phyloP scores from a whole-genome alignment of 2,797 vertebrate genomes.

The Periparus ater region DNA sequence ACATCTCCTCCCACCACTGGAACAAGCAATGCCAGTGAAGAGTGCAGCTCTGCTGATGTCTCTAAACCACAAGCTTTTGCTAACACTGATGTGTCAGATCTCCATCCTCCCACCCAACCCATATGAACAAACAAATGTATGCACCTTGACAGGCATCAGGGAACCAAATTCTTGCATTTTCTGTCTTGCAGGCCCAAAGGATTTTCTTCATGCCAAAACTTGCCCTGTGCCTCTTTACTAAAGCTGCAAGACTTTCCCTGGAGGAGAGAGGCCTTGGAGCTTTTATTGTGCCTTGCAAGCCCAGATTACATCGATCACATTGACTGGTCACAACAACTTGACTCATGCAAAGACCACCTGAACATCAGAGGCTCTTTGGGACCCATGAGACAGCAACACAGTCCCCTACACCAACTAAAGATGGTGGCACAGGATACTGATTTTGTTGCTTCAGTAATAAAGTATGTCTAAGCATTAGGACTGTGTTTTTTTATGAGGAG shows the following conservation, averaged over 20 bases:
- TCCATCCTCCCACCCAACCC: neutral
- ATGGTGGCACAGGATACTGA: accelerated
- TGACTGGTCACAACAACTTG: neutral
- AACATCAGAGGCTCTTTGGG: neutral
- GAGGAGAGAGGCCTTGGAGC: neutral
- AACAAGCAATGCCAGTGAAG: neutral
- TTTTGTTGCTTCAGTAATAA: neutral
- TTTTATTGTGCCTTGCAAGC: neutral
- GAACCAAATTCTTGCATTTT: neutral
- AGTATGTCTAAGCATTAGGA: neutral
- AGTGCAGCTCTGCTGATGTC: neutral
- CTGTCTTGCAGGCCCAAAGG: neutral
- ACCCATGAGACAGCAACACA: neutral
- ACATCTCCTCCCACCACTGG: neutral
- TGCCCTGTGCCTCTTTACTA: neutral
- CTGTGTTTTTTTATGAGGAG: neutral
- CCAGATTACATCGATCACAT: neutral
- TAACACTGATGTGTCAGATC: neutral
- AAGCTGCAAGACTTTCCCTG: neutral
- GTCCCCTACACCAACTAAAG: neutral
- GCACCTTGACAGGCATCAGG: neutral
- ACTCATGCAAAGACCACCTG: neutral
- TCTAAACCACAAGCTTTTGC: neutral
- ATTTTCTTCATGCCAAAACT: neutral
- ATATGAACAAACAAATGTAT: accelerated